Percentiles rank a stretch among this genome's conserved stretches.
Evolutionary conservation across 2,113 vertebrate genomes (phyloP).

Genomic region (Centropus unirufus): DNA sequence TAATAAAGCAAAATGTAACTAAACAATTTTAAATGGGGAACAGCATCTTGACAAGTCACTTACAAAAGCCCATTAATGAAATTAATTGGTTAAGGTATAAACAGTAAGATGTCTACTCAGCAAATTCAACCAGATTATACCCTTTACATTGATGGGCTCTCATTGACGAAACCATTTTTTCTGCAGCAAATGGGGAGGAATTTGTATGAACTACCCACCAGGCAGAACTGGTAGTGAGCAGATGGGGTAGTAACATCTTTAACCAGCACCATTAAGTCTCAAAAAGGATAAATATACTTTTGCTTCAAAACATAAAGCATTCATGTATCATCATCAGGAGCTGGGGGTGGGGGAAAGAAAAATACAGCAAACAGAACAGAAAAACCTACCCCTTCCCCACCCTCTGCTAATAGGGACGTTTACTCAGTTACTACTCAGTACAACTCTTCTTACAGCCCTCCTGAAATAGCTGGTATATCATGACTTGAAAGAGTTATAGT

Average conservation of each 20-base stretch:
- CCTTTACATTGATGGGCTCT: background rate
- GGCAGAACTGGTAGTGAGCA: background rate
- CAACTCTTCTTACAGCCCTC: background rate
- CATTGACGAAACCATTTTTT: background rate
- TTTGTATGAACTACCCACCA: background rate
- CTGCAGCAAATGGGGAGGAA: background rate
- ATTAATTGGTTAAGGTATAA: conserved; percentile 35
- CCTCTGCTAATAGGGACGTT: background rate
- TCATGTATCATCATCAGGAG: background rate
- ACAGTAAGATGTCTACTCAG: background rate
- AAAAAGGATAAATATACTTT: conserved; percentile 12
- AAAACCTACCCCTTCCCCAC: background rate
- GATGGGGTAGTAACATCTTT: background rate
- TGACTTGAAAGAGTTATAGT: background rate
- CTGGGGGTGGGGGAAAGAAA: no score
- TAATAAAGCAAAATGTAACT: background rate
- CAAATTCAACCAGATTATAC: conserved; percentile 10
- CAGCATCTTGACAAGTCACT: background rate
- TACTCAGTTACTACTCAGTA: background rate
- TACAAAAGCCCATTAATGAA: background rate
- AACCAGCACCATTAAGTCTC: background rate
- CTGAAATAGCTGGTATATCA: background rate
- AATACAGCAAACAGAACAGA: background rate
- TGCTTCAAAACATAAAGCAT: conserved; percentile 29
- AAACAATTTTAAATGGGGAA: background rate